Conservation (phyloP, 2,888 invertebrate species). For the Spicauda simplicius region DNA sequence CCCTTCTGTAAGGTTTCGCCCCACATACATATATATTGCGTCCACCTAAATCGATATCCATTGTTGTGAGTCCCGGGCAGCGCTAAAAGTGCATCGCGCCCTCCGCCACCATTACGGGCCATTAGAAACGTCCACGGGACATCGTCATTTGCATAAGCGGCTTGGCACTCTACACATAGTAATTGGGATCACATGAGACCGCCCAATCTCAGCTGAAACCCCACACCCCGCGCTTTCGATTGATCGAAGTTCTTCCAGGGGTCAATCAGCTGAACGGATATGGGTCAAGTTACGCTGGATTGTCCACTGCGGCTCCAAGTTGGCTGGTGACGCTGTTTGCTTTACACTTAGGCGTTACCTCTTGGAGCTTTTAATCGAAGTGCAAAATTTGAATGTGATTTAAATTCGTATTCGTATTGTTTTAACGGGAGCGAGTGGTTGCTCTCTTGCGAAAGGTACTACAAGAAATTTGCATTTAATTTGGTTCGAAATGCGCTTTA, state of each 20-base stretch:
- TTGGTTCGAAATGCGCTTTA: conserved; percentile 48
- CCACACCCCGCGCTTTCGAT: conserved; percentile 45
- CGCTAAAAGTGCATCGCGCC: conserved; percentile 72
- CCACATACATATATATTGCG: conserved; percentile 5
- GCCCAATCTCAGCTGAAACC: conserved; percentile 61
- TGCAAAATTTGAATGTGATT: conserved; percentile 81
- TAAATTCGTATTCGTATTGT: conserved; percentile 79
- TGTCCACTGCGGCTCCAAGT: conserved; percentile 69
- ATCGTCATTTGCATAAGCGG: conserved; percentile 84
- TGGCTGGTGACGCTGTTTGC: conserved; percentile 74
- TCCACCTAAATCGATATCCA: conserved; percentile 30
- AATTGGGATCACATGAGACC: conserved; percentile 78
- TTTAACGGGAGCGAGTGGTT: conserved; percentile 66
- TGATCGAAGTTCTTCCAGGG: conserved; percentile 38
- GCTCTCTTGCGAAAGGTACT: conserved; percentile 52
- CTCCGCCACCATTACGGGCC: conserved; percentile 64
- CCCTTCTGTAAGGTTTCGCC: background rate
- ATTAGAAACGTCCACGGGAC: conserved; percentile 82
- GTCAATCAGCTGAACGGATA: background rate
- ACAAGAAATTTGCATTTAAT: conserved; percentile 72
- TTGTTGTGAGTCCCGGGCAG: conserved; percentile 25
- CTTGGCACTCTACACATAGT: conserved; percentile 80
- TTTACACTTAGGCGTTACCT: conserved; percentile 76
- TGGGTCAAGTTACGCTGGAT: conserved; percentile 57
- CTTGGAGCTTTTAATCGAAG: conserved; percentile 81